Evolutionary conservation across 2,113 vertebrate genomes (phyloP).

Genomic region (Pantherophis guttatus): DNA sequence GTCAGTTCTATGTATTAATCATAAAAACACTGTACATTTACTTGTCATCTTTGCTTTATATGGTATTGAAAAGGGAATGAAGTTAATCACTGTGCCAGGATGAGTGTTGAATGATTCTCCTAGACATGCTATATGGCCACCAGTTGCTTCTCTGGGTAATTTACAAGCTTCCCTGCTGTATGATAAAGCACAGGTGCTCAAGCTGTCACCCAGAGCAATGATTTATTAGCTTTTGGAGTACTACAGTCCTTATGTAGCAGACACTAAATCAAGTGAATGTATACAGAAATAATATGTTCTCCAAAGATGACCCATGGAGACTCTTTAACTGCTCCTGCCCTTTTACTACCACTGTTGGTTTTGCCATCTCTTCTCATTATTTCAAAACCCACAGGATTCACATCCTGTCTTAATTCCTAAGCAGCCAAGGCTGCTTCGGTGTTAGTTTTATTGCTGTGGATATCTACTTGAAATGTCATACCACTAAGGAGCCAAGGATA

Average conservation of each 20-base stretch:
- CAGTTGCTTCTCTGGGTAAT: conserved; percentile 63
- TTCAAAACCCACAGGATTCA: conserved; percentile 63
- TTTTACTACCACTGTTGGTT: conserved; percentile 60
- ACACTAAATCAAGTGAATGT: conserved; percentile 68
- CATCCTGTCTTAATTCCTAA: conserved; percentile 69
- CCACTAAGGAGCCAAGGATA: conserved; percentile 54
- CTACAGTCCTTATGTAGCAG: conserved; percentile 61
- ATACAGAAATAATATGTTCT: conserved; percentile 70
- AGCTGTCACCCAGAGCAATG: conserved; percentile 60
- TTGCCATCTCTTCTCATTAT: conserved; percentile 65
- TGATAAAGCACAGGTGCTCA: conserved; percentile 68
- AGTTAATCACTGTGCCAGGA: conserved; percentile 48
- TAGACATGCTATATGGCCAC: conserved; percentile 44
- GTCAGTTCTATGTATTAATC: conserved; percentile 25
- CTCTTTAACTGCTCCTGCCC: conserved; percentile 64
- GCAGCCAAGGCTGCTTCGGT: conserved; percentile 51
- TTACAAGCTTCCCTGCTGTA: conserved; percentile 63
- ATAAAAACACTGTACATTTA: conserved; percentile 29
- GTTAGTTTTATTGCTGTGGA: conserved; percentile 65
- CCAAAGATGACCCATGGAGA: conserved; percentile 61
- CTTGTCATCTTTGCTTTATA: conserved; percentile 48
- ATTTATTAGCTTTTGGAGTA: conserved; percentile 64
- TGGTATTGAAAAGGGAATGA: conserved; percentile 49
- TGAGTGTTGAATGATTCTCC: conserved; percentile 45
- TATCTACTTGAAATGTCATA: conserved; percentile 64